Percentiles rank a stretch among this genome's conserved stretches.
Evolutionary conservation across 2,113 vertebrate genomes (phyloP).

Genomic region (Corvus moneduloides): DNA sequence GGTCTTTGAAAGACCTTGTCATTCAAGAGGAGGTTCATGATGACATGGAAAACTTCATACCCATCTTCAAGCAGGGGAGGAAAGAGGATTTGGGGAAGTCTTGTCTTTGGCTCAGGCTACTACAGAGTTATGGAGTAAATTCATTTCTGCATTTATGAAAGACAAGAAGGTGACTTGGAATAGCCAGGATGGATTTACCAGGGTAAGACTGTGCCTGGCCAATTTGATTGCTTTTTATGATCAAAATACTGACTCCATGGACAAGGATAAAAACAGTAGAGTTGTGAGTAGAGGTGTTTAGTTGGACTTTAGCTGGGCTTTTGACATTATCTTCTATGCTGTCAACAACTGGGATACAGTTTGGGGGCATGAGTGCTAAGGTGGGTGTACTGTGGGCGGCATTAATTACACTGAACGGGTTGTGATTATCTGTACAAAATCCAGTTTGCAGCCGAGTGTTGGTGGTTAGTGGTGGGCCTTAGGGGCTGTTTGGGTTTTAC

Average conservation of each 20-base stretch:
- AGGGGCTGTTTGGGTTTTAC: neutral
- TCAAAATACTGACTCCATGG: neutral
- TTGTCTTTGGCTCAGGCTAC: neutral
- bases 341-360: neutral
- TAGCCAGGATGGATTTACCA: neutral
- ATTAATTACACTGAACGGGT: neutral
- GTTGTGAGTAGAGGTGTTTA: neutral
- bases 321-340: neutral
- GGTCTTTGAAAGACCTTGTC: neutral
- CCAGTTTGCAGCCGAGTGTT: neutral
- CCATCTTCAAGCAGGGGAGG: neutral
- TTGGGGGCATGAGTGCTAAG: neutral
- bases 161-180: neutral
- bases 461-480: neutral
- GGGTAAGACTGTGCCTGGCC: neutral
- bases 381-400: neutral
- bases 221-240: neutral
- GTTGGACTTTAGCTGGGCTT: neutral
- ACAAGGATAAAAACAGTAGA: neutral
- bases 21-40: neutral
- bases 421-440: neutral
- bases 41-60: neutral
- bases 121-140: neutral
- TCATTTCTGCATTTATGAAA: neutral
- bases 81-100: neutral